phyloP scores from a whole-genome alignment of 2,797 vertebrate species.

The Phataginus tetradactyla region DNA sequence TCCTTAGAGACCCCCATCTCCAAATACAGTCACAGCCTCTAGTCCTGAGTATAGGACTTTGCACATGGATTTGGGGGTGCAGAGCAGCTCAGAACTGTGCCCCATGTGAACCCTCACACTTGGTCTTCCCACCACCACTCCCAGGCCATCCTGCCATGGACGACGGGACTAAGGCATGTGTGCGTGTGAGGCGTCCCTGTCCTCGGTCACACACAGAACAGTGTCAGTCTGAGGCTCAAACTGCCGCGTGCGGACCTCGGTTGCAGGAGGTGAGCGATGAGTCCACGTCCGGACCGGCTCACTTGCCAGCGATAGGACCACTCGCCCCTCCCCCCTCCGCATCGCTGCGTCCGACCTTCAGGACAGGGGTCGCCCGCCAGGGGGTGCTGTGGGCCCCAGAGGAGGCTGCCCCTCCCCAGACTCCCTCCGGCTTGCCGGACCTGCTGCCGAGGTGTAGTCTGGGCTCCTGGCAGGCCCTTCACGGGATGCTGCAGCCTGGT shows the following conservation, averaged over 20 bases:
- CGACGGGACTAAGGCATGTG: neutral
- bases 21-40: neutral
- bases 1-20: neutral
- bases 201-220: neutral
- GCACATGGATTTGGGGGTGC: neutral
- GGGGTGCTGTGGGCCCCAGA: neutral
- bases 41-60: neutral
- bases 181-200: too few relatives aligned
- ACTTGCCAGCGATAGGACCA: fast-evolving
- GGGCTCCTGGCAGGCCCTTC: neutral
- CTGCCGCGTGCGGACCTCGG: too few relatives aligned
- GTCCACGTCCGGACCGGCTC: fast-evolving
- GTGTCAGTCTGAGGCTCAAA: neutral
- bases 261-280: fast-evolving
- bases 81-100: neutral
- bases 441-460: neutral
- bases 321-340: too few relatives aligned
- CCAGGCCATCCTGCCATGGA: neutral
- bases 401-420: neutral
- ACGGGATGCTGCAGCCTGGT: fast-evolving
- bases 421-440: too few relatives aligned
- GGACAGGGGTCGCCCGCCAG: fast-evolving
- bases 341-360: neutral
- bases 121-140: neutral
- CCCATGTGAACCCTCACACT: fast-evolving